Evolutionary conservation across 53 echinoderm and acorn worm genomes (phyloP), one percentile per base, ranked within the genome.

Genomic region (Arbacia lixula): DNA sequence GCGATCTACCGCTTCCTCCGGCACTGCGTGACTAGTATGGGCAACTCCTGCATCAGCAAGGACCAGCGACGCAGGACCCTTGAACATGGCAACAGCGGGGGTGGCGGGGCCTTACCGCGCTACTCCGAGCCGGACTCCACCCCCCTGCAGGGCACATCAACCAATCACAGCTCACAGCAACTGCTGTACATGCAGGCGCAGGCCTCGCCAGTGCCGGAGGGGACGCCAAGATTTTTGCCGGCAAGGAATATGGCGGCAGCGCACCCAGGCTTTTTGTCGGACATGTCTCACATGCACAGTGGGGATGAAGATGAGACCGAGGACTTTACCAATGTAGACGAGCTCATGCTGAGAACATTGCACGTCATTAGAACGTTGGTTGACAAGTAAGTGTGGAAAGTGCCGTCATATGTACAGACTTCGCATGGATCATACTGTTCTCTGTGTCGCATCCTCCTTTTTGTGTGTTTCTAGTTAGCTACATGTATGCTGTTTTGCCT

Each of bases 41-140:
- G 95, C 36, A 95, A 91, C 83, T 93, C 95, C 53, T 95, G 95
- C 60, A 84, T 95, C 62, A 93, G 95, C 29, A 95, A 95, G 69
- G 84, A 93, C 25, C 91, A 91, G 63, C 85, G 93, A 76, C 71
- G 71, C 9, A 78, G 60, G 41, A 78, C 58, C 12, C 79, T 75
- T 8, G 75, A 75, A 29, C 75, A 75, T 75, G 75, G 75, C 33
- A 36, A 34, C 55, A 22, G 39, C 27, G 37, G 20, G 50, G 72
- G 36, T 3, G 41, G 19, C 3, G 71, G 55, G 8, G 53, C 38
- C 38, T 12, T 65, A 40, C 31, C 53, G 72, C 55, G 67, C 50
- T 55, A 82, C 34, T 71, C 82, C 22, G 66, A 64, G 53, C 29
- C 88, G 28, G 56, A 30, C 12, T 78, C 36, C 60, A 14, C 79